Conservation (phyloP, 2,888 invertebrate genomes). For the Agrilus mali region DNA sequence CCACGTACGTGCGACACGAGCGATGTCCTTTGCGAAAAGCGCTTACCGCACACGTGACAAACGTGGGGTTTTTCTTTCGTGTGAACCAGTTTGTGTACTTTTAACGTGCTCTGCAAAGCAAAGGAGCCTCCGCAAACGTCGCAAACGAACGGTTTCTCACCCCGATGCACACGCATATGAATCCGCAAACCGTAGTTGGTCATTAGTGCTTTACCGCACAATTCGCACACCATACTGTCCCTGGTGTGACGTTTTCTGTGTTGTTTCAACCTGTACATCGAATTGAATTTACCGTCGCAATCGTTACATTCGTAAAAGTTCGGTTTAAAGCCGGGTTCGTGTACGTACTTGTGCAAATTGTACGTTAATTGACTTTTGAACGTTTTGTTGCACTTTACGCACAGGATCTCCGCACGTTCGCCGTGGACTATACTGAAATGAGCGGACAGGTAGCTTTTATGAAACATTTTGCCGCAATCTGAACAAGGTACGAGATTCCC, state of each 20-base stretch:
- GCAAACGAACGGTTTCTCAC: constrained; percentile 32
- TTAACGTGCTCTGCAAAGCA: constrained; percentile 29
- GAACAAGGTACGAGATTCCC: too few relatives aligned
- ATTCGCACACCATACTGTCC: neutral
- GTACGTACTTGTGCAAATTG: too few relatives aligned
- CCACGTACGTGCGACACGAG: constrained; percentile 36
- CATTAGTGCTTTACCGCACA: neutral
- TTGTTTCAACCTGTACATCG: neutral
- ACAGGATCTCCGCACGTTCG: too few relatives aligned
- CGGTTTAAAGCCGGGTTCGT: too few relatives aligned
- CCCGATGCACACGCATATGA: constrained; percentile 20
- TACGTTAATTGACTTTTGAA: too few relatives aligned
- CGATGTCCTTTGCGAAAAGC: constrained; percentile 39
- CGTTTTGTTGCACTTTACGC: too few relatives aligned
- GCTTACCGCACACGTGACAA: constrained; percentile 40
- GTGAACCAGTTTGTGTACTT: constrained; percentile 30
- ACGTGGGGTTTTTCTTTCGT: constrained; percentile 36
- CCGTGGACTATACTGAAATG: too few relatives aligned
- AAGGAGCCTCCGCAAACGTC: constrained; percentile 22
- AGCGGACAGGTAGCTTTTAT: too few relatives aligned
- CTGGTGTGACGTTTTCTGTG: neutral
- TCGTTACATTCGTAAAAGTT: too few relatives aligned
- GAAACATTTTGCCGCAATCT: too few relatives aligned
- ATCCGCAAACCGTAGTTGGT: constrained; percentile 9
- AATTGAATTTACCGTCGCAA: neutral